Conservation (phyloP, 1,140 invertebrate genomes). For the Elymnias hypermnestra region DNA sequence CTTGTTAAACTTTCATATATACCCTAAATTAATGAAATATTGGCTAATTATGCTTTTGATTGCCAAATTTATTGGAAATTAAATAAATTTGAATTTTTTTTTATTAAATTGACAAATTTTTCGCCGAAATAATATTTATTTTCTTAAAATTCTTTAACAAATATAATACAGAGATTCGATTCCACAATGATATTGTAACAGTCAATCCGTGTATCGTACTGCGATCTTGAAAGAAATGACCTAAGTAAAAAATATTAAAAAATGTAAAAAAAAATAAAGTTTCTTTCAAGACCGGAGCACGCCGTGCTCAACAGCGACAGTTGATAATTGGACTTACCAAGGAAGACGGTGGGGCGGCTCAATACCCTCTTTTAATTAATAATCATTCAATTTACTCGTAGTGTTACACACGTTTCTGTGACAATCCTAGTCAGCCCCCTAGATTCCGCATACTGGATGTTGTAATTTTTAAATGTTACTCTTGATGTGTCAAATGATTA, state of each 20-base stretch:
- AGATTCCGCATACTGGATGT: slow-evolving; percentile 21
- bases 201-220: not conserved
- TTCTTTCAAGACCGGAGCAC: not conserved
- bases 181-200: slow-evolving; percentile 4
- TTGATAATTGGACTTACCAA: slow-evolving; percentile 7
- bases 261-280: slow-evolving; percentile 4
- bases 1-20: no score
- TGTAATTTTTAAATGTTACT: no score
- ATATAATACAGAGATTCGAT: slow-evolving; percentile 11
- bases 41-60: no score
- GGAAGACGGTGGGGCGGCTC: slow-evolving; percentile 34
- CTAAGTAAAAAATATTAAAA: slow-evolving; percentile 11
- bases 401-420: slow-evolving; percentile 46
- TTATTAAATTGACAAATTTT: no score
- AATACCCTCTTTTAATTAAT: slow-evolving; percentile 21
- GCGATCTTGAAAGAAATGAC: slow-evolving; percentile 2
- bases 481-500: no score
- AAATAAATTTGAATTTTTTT: no score
- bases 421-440: slow-evolving; percentile 48
- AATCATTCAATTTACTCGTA: slow-evolving; percentile 40
- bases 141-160: no score
- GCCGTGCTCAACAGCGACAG: slow-evolving; percentile 6
- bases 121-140: no score
- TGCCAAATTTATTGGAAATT: no score
- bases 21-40: no score